Evolutionary conservation across 2,113 vertebrate genomes (phyloP), one percentile per base, ranked within the genome.

Genomic region (Centropus unirufus): DNA sequence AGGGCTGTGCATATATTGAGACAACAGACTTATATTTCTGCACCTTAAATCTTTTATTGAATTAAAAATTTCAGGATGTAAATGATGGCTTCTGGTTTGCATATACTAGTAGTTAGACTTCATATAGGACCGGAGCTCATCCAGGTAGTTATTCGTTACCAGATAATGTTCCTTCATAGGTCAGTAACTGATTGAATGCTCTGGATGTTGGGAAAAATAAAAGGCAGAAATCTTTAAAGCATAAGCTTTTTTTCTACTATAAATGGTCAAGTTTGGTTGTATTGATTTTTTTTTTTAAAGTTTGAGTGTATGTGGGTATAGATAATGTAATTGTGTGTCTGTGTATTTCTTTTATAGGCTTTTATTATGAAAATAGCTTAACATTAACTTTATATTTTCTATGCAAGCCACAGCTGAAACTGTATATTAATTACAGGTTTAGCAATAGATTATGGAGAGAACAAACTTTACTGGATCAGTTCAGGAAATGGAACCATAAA

Each of bases 381-480:
- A 46, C 11, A 4, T 3, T 62, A 55, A 27, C 49, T 89, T 3
- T 74, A 19, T 68, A 36, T 70, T 70, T 11, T 51, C 17, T 42
- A 14, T 49, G 82, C 72, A 92, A 81, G 17, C 36, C 87, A 59
- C 9, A 61, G 11, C 86, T 94, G 89, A 95, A 96, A 13, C 68
- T 95, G 14, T 96, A 61, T 92, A 51, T 98, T 97, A 96, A 96
- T 98, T 98, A 92, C 98, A 99, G 99, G 99, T 97, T 98, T 99
- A 89, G 99, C 99, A 1, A 98, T 99, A 97, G 99, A 99, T 98
- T 99, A 99, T 84, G 89, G 97, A 70, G 98, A 99, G 94, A 99
- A 98, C 97, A 99, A 99, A 91, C 98, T 99, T 61, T 99, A 99
- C 97, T 99, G 99, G 99, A 99, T 99, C 96, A 99, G 99, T 97